These are phyloP conservation scores for Tonatia bakeri DNA, from an alignment of 2,113 vertebrate genomes.

Conservation along the genomic window DNA sequence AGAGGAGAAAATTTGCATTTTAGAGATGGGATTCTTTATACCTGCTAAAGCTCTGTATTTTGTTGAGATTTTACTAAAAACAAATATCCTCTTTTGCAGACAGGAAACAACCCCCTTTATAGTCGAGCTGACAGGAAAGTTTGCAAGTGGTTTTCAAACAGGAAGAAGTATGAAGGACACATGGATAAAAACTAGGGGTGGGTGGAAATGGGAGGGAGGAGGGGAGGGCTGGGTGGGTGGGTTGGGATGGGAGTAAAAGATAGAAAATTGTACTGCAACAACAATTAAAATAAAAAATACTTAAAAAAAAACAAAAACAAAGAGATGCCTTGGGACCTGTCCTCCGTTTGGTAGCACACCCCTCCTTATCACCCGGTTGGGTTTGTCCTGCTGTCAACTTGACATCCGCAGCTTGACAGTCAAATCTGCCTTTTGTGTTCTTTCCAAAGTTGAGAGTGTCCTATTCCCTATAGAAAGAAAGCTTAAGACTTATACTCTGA, in stretches of 20 bases:
- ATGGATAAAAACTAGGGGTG: too few species aligned
- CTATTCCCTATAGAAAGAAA: background rate
- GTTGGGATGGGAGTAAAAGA: too few species aligned
- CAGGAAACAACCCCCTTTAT: background rate
- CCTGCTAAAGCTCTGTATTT: background rate
- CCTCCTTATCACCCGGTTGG: background rate
- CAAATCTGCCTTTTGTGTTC: background rate
- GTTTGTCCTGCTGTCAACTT: background rate
- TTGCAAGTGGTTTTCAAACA: background rate
- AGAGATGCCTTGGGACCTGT: background rate
- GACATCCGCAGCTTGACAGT: background rate
- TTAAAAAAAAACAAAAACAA: too few species aligned
- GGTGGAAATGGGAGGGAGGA: too few species aligned
- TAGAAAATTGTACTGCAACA: too few species aligned
- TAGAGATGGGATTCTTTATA: background rate
- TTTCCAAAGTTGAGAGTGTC: background rate
- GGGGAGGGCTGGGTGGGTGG: too few species aligned
- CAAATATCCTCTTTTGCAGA: background rate
- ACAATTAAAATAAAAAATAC: too few species aligned
- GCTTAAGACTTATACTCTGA: background rate
- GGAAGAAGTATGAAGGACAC: too few species aligned
- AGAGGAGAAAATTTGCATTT: background rate
- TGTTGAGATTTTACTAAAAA: background rate
- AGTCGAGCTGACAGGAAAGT: background rate
- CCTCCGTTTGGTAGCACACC: background rate